These are phyloP conservation scores for Leptobrachium ailaonicum DNA, from an alignment of 2,113 vertebrate genomes.

Conservation along the genomic window DNA sequence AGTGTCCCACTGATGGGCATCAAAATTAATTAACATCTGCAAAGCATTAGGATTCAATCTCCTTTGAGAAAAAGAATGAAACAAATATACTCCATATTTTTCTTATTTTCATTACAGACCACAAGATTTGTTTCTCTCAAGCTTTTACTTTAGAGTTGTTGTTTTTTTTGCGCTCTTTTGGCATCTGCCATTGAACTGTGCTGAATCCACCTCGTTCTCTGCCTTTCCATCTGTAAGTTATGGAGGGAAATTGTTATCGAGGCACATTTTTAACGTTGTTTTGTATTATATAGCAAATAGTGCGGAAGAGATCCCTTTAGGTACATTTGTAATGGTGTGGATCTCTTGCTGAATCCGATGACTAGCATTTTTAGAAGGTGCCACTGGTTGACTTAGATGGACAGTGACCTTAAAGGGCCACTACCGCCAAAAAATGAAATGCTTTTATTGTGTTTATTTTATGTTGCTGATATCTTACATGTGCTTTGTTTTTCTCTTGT, in stretches of 20 bases:
- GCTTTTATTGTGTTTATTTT: too few species aligned
- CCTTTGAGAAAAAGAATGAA: background rate
- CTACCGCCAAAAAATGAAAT: too few species aligned
- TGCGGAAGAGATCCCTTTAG: too few species aligned
- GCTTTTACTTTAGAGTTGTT: background rate
- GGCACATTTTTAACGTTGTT: background rate
- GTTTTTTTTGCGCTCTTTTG: background rate
- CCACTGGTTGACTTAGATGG: too few species aligned
- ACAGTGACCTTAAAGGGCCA: too few species aligned
- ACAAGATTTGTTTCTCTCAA: constrained; percentile 5
- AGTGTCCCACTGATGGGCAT: background rate
- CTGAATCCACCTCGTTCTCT: background rate
- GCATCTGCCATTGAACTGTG: background rate
- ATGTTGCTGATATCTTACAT: too few species aligned
- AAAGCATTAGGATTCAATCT: background rate
- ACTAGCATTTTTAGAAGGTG: too few species aligned
- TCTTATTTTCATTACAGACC: constrained; percentile 5
- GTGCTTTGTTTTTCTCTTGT: too few species aligned
- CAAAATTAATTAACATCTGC: constrained; percentile 1
- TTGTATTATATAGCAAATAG: too few species aligned
- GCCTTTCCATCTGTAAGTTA: background rate
- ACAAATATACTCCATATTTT: background rate
- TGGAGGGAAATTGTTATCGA: background rate
- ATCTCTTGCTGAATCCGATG: too few species aligned
- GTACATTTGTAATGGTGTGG: too few species aligned